A percentile compares a stretch with the other conserved stretches of the same genome.
These are phyloP conservation scores for Temnothorax ravouxi DNA, from an alignment of 2,888 invertebrate genomes.

Conservation along the genomic window DNA sequence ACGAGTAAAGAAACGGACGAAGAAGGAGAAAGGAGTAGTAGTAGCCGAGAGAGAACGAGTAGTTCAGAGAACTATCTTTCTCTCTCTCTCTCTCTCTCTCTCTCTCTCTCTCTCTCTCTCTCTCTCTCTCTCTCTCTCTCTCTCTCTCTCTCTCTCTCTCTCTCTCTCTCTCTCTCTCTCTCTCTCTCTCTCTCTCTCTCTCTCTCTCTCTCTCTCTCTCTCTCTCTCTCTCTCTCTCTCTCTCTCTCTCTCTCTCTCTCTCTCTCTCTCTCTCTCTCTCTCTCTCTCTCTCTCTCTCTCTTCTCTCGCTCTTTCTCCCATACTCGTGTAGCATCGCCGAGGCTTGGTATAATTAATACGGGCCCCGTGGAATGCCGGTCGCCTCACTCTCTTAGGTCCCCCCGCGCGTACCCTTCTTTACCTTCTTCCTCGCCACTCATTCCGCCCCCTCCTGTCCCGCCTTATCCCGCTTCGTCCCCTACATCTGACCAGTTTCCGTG, in stretches of 20 bases:
- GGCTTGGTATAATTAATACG: slow-evolving; percentile 86
- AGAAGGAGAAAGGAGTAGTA: slow-evolving; percentile 43
- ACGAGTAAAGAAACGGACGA: slow-evolving; percentile 27
- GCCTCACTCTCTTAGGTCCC: slow-evolving; percentile 81
- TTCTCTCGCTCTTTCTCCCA: slow-evolving; percentile 75
- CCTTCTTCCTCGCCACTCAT: slow-evolving; percentile 68
- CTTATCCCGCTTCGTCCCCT: slow-evolving; percentile 55
- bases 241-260: slow-evolving; percentile 75
- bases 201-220: slow-evolving; percentile 70
- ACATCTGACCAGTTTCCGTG: slow-evolving; percentile 80
- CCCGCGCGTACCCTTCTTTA: slow-evolving; percentile 53
- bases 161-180: slow-evolving; percentile 72
- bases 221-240: slow-evolving; percentile 60
- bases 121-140: slow-evolving; percentile 68
- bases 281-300: slow-evolving; percentile 70
- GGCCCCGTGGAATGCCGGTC: slow-evolving; percentile 85
- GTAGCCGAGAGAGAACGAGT: slow-evolving; percentile 45
- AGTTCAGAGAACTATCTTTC: slow-evolving; percentile 52
- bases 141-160: slow-evolving; percentile 71
- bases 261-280: slow-evolving; percentile 68
- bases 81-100: slow-evolving; percentile 69
- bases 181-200: slow-evolving; percentile 76
- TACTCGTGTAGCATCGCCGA: slow-evolving; percentile 80
- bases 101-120: slow-evolving; percentile 69
- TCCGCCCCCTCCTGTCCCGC: slow-evolving; percentile 68